Conservation (phyloP, 2,113 vertebrate genomes). For the Leiothrix lutea region DNA sequence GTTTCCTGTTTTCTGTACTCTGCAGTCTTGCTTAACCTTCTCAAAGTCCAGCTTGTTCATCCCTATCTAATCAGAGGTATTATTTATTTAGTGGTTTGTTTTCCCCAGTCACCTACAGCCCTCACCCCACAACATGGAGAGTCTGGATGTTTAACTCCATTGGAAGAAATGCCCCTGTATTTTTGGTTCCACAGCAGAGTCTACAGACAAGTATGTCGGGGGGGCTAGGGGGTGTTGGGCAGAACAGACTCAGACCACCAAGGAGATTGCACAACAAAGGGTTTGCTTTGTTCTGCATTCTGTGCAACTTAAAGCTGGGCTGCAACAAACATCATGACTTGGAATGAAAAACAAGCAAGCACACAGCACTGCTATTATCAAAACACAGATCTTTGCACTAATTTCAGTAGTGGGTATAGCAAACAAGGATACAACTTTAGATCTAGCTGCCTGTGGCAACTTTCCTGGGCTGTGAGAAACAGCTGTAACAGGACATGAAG, state of each 20-base stretch:
- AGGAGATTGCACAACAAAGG: neutral
- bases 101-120: neutral
- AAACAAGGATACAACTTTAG: neutral
- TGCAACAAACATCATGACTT: neutral
- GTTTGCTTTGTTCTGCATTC: neutral
- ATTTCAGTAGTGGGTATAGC: neutral
- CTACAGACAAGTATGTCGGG: neutral
- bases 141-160: neutral
- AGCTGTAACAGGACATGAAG: neutral
- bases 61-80: slow-evolving; percentile 72
- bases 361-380: neutral
- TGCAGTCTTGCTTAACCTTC: slow-evolving; percentile 65
- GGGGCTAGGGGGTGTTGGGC: too few relatives aligned
- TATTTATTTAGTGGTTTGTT: slow-evolving; percentile 54
- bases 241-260: neutral
- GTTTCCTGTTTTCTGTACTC: slow-evolving; percentile 57
- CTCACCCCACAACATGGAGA: neutral
- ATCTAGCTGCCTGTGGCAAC: neutral
- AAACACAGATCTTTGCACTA: neutral
- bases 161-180: neutral
- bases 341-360: neutral
- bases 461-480: neutral
- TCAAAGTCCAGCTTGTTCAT: slow-evolving; percentile 72
- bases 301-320: neutral
- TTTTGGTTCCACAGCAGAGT: neutral